Evolutionary conservation across 2,113 vertebrate species (phyloP), one percentile per base, ranked within the genome.

Genomic region (Thunnus maccoyii): DNA sequence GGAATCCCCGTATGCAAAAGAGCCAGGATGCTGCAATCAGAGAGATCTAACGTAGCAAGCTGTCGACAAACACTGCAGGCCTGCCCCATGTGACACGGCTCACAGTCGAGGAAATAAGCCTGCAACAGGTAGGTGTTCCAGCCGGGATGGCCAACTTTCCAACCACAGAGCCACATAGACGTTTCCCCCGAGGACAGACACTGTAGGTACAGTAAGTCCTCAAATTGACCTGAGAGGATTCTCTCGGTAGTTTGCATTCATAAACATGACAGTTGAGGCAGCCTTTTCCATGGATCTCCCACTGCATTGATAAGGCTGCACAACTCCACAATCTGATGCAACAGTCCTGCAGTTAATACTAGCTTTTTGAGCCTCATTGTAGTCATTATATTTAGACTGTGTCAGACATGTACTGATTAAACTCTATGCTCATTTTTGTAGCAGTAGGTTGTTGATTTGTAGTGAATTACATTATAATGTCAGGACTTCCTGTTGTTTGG

Each of bases 1-100:
- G 93, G 91, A 94, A 94, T 91, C 86, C 83, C 89, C n/a, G 4
- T 83, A 94, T 94, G 93, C 94, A 95, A 95, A 95, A 63, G 41
- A 92, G 88, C 55, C 12, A 0, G 51, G 68, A 80, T 70, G 48
- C 76, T 86, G 88, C 79, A 78, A 68, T 75, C 78, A 67, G 57
- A 81, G 81, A 85, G 77, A 73, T 80, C 61, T 63, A 80, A 84
- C 16, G 14, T 63, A 20, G 1, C 27, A 61, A 55, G 18, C 76
- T 57, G 69, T 48, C n/a, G 20, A 64, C 51, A 72, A 67, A 78
- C 64, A 52, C 62, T 14, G 80, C 47, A 76, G 63, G 47, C 65
- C 82, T 51, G 58, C 41, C 48, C 72, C 66, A 50, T 48, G 84
- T 89, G 90, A 87, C 74, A 52, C 44, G 30, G 67, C 27, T 81